A percentile compares a stretch with the other conserved stretches of the same genome.
phyloP scores from a whole-genome alignment of 2,113 vertebrate species.

The Ursus arctos region DNA sequence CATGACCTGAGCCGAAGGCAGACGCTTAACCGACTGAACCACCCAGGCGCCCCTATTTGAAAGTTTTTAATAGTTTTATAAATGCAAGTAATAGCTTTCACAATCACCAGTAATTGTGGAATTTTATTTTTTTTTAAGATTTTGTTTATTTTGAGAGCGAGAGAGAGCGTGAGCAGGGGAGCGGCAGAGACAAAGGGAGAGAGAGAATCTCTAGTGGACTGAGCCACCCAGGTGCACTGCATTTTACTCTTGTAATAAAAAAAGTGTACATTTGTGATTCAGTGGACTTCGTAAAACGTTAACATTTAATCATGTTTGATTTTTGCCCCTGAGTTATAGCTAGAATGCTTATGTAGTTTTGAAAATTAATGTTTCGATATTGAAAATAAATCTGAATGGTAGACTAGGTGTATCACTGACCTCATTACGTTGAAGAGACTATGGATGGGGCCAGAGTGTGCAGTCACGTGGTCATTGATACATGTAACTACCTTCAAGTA shows the following conservation, averaged over 20 bases:
- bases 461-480: neutral
- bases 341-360: neutral
- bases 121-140: neutral
- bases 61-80: neutral
- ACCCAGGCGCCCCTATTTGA: neutral
- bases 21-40: too few species aligned
- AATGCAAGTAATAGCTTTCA: neutral
- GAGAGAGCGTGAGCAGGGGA: neutral
- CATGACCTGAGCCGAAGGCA: too few species aligned
- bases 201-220: neutral
- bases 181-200: neutral
- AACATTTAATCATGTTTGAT: neutral
- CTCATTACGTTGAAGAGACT: neutral
- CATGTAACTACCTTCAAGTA: neutral
- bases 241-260: conserved; percentile 14
- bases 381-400: neutral
- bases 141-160: neutral
- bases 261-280: neutral
- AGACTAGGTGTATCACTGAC: neutral
- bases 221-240: neutral
- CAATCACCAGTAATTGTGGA: neutral
- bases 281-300: conserved; percentile 9
- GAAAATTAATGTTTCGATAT: neutral
- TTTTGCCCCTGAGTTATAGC: neutral
- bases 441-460: neutral